Percentiles rank a stretch among this genome's conserved stretches.
Conservation (phyloP, 2,113 vertebrate genomes). For the Zingel zingel region DNA sequence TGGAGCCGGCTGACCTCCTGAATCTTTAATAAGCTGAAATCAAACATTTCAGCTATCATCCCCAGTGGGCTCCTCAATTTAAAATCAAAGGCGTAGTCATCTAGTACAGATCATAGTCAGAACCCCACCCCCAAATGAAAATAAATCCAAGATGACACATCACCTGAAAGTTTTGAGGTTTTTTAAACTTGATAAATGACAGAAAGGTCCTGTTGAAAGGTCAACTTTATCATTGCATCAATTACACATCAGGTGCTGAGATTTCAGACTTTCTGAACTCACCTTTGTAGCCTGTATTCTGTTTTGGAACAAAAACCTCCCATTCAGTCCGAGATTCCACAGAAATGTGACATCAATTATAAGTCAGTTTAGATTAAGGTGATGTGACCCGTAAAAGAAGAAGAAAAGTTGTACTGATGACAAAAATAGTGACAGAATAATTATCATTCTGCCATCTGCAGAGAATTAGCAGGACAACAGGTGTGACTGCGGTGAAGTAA, state of each 20-base stretch:
- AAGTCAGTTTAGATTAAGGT: neutral
- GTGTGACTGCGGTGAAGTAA: neutral
- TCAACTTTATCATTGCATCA: neutral
- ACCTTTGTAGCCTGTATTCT: neutral
- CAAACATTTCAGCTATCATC: neutral
- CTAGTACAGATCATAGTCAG: neutral
- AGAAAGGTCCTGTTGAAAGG: neutral
- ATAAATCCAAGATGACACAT: neutral
- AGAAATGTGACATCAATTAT: neutral
- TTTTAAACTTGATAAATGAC: neutral
- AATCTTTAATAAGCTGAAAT: slow-evolving; percentile 3
- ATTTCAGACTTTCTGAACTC: neutral
- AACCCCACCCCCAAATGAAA: neutral
- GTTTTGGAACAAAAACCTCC: too few relatives aligned
- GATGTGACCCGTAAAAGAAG: neutral
- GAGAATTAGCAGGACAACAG: accelerated
- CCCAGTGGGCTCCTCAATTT: neutral
- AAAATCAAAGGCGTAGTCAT: slow-evolving; percentile 4
- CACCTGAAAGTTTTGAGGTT: accelerated
- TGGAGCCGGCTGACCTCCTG: too few relatives aligned
- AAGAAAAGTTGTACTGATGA: neutral
- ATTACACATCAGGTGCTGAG: neutral
- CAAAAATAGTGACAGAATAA: neutral
- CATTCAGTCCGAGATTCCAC: neutral
- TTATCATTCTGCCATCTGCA: neutral